Evolutionary conservation across 2,888 invertebrate genomes (phyloP), one percentile per base, ranked within the genome.

Genomic region (Tubulanus polymorphus): DNA sequence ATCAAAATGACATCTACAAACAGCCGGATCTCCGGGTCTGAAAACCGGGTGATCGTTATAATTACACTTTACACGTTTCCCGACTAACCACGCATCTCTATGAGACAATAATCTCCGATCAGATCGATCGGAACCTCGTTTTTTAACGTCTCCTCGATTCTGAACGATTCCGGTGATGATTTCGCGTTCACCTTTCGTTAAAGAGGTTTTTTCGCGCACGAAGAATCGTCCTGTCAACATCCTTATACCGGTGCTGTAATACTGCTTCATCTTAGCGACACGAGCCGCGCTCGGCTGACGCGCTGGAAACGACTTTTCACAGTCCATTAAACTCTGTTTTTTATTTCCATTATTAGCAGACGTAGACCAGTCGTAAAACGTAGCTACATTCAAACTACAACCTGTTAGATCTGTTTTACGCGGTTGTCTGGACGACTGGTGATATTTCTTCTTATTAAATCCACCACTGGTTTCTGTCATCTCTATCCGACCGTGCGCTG

Each of bases 171-270:
- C 71, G 15, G 68, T 65, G 41, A 72, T 72, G 26, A 72, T 70
- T 57, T 72, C 71, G 37, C 63, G 60, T 55, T 72, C 71, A 1
- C 71, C 71, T 56, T 67, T 67, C n/a, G 71, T 72, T 26, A 72
- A 57, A n/a, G 62, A 63, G 15, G 65, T 67, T 48, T 72, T 72
- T 53, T 69, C 69, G 23, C 69, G 51, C 3, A 67, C 47, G 45
- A 72, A 72, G 69, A 72, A 69, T 47, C 70, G 50, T 1, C 71
- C 69, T 0, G 68, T 64, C 50, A 59, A 66, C 8, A 68, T 25
- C 48, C 62, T 50, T 26, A 63, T 41, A 2, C 62, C 65, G 47
- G 61, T 62, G 3, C 57, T 30, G 28, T 63, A 61, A 62, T 63
- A 62, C 23, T 57, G 58, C 25, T 61, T 59, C 23, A 35, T 48